phyloP scores from a whole-genome alignment of 2,888 invertebrate species.

The Tetanocera ferruginea region DNA sequence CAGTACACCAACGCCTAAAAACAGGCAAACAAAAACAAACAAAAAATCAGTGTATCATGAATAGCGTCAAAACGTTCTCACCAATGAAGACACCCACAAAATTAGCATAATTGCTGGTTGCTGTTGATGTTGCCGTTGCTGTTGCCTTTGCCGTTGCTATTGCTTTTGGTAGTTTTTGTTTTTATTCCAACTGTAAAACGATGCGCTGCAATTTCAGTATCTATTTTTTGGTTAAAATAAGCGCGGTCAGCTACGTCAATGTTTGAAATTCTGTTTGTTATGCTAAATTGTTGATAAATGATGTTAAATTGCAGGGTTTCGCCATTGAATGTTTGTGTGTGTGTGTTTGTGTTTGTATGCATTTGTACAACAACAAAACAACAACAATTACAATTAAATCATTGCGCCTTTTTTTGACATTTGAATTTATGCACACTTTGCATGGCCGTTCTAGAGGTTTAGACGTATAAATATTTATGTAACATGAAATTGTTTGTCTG shows the following conservation, averaged over 20 bases:
- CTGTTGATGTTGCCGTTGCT: background rate
- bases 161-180: background rate
- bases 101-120: conserved; percentile 43
- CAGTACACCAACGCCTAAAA: background rate
- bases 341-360: conserved; percentile 9
- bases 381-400: conserved; percentile 9
- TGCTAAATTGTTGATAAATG: conserved; percentile 43
- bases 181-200: background rate
- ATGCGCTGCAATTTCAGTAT: conserved; percentile 2
- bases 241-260: conserved; percentile 12
- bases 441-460: background rate
- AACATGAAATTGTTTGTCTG: too few relatives aligned
- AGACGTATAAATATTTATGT: too few relatives aligned
- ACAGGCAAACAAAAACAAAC: too few relatives aligned
- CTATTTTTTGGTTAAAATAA: background rate
- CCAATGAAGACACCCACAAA: conserved; percentile 27
- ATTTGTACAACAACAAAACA: conserved; percentile 1
- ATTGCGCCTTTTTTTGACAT: background rate
- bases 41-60: background rate
- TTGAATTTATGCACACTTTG: conserved; percentile 5
- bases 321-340: conserved; percentile 12
- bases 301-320: conserved; percentile 13
- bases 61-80: conserved; percentile 2
- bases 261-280: conserved; percentile 34
- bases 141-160: background rate